Evolutionary conservation across 2,113 vertebrate species (phyloP).

Genomic region (Myiopsitta monachus): DNA sequence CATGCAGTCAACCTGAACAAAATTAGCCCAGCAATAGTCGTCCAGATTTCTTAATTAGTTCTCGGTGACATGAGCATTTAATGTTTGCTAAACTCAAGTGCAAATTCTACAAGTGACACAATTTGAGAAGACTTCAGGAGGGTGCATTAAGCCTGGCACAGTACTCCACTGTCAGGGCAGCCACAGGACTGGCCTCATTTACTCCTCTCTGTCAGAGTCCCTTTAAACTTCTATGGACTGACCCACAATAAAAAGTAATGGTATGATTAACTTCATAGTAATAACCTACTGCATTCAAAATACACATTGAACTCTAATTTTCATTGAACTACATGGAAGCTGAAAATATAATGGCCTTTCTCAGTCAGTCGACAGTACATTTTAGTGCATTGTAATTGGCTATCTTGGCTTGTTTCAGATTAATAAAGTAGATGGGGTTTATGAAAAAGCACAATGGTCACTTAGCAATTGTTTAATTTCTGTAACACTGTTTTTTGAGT

Average conservation of each 20-base stretch:
- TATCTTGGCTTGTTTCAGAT: not conserved
- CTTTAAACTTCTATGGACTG: not conserved
- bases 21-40: slow-evolving; percentile 69
- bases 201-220: slow-evolving; percentile 57
- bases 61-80: slow-evolving; percentile 65
- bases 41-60: slow-evolving; percentile 79
- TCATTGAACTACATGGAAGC: slow-evolving; percentile 15
- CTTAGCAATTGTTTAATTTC: slow-evolving; percentile 60
- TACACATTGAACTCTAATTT: slow-evolving; percentile 36
- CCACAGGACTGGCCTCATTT: slow-evolving; percentile 35
- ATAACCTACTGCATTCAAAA: slow-evolving; percentile 50
- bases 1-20: slow-evolving; percentile 79
- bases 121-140: slow-evolving; percentile 31
- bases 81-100: slow-evolving; percentile 73
- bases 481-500: not conserved
- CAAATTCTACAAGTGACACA: slow-evolving; percentile 62
- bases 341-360: slow-evolving; percentile 30
- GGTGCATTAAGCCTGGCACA: not conserved
- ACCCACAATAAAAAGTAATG: slow-evolving; percentile 51
- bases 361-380: not conserved
- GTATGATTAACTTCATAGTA: slow-evolving; percentile 52
- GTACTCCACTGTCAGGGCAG: slow-evolving; percentile 33
- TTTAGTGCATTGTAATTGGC: slow-evolving; percentile 46
- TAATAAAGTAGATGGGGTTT: slow-evolving; percentile 46
- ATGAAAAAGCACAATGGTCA: slow-evolving; percentile 36